Conservation (phyloP, 1,140 invertebrate genomes). For the Lordiphosa collinella region DNA sequence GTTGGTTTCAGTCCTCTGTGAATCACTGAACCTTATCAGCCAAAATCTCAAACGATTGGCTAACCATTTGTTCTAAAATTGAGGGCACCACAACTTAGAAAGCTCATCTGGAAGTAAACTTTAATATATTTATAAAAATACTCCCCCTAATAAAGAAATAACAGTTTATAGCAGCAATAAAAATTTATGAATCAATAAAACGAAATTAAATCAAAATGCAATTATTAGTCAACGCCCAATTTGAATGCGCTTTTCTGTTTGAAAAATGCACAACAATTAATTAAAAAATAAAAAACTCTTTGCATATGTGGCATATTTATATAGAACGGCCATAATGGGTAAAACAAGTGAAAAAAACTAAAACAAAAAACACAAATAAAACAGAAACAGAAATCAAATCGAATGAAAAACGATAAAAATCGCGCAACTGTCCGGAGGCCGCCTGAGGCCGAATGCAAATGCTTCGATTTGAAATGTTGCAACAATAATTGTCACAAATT, state of each 20-base stretch:
- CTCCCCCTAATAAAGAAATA: slow-evolving; percentile 28
- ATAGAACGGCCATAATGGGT: slow-evolving; percentile 31
- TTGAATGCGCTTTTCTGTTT: slow-evolving; percentile 30
- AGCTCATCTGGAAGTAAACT: too few species aligned
- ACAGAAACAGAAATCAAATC: slow-evolving; percentile 34
- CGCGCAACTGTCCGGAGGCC: slow-evolving; percentile 41
- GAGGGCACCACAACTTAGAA: too few species aligned
- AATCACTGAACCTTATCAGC: too few species aligned
- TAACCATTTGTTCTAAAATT: too few species aligned
- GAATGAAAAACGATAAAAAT: slow-evolving; percentile 55
- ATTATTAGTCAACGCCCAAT: slow-evolving; percentile 45
- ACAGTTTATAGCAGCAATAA: slow-evolving; percentile 25
- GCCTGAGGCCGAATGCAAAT: slow-evolving; percentile 55
- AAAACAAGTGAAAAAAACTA: slow-evolving; percentile 35
- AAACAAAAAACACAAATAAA: slow-evolving; percentile 26
- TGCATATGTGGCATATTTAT: slow-evolving; percentile 36
- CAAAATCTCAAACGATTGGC: too few species aligned
- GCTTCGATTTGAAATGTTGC: slow-evolving; percentile 54
- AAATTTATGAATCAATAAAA: slow-evolving; percentile 30
- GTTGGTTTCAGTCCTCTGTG: too few species aligned
- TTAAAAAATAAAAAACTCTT: slow-evolving; percentile 23
- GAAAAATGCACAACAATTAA: slow-evolving; percentile 49
- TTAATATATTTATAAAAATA: not conserved
- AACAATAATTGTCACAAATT: slow-evolving; percentile 62
- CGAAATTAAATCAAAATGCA: slow-evolving; percentile 43